These are phyloP conservation scores for Eurytoma californica DNA, from an alignment of 2,888 invertebrate species.

Conservation along the genomic window DNA sequence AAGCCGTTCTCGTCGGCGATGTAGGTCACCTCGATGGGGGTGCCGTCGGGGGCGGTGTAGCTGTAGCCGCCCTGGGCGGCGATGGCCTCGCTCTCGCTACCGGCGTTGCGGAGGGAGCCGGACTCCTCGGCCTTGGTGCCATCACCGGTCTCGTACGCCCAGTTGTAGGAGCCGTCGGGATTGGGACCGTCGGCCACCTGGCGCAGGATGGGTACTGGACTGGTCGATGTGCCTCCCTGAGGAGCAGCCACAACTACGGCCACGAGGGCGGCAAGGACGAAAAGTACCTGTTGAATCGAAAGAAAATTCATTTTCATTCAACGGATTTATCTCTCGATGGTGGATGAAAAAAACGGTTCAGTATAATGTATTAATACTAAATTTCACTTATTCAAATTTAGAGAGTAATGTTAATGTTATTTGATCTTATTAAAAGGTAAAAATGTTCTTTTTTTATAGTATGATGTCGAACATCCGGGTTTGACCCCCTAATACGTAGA, in stretches of 20 bases:
- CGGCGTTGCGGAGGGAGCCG: conserved; percentile 62
- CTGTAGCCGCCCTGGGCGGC: conserved; percentile 71
- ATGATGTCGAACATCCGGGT: too few species aligned
- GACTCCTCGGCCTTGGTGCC: conserved; percentile 75
- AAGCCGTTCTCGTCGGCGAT: conserved; percentile 83
- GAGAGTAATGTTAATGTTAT: too few species aligned
- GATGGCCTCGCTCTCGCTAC: conserved; percentile 61
- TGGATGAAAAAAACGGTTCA: too few species aligned
- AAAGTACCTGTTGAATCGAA: conserved; percentile 58
- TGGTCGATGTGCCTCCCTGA: conserved; percentile 57
- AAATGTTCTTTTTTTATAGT: too few species aligned
- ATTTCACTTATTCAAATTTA: too few species aligned
- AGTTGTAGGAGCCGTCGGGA: conserved; percentile 71
- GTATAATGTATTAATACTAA: too few species aligned
- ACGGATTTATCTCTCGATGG: too few species aligned
- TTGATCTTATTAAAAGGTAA: too few species aligned
- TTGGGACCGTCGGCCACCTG: conserved; percentile 70
- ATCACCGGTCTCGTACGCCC: conserved; percentile 74
- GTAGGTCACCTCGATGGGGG: conserved; percentile 76
- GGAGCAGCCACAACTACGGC: conserved; percentile 59
- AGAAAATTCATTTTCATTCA: not conserved
- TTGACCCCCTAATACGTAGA: too few species aligned
- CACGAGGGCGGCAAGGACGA: conserved; percentile 59
- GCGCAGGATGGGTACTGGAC: conserved; percentile 67
- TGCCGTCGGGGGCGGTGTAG: conserved; percentile 73